Conservation (phyloP, 2,113 vertebrate genomes). For the Balaeniceps rex region DNA sequence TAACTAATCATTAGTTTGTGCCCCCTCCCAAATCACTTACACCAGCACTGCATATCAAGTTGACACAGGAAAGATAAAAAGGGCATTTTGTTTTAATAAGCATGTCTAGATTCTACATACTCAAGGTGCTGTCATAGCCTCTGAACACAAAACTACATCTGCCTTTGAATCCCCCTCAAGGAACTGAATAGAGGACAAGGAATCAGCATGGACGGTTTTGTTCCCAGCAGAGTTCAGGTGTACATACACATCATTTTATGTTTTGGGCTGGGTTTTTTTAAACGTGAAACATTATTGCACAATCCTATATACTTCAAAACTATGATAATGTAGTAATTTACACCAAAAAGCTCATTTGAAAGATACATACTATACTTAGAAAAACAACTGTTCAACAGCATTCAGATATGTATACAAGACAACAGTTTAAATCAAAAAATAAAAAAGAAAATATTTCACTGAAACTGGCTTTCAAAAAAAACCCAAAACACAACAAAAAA, state of each 20-base stretch:
- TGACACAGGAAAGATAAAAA: neutral
- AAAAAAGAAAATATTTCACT: neutral
- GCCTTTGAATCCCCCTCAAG: neutral
- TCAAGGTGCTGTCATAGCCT: neutral
- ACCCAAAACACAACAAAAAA: neutral
- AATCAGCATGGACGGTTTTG: neutral
- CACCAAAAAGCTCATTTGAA: neutral
- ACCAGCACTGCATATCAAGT: neutral
- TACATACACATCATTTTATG: fast-evolving
- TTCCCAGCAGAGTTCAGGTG: neutral
- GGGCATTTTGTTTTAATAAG: neutral
- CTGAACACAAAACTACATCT: neutral
- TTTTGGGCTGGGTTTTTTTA: fast-evolving
- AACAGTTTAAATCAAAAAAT: neutral
- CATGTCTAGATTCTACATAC: neutral
- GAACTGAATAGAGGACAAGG: neutral
- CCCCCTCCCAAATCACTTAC: neutral
- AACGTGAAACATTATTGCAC: neutral
- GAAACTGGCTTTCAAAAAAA: neutral
- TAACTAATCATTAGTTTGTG: neutral
- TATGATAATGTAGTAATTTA: neutral
- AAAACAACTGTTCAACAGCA: neutral
- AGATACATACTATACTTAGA: neutral
- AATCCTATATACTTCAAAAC: neutral
- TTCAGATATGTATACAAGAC: neutral